These are phyloP conservation scores for Schmidtea mediterranea DNA, from an alignment of 1,140 invertebrate species.

Conservation along the genomic window DNA sequence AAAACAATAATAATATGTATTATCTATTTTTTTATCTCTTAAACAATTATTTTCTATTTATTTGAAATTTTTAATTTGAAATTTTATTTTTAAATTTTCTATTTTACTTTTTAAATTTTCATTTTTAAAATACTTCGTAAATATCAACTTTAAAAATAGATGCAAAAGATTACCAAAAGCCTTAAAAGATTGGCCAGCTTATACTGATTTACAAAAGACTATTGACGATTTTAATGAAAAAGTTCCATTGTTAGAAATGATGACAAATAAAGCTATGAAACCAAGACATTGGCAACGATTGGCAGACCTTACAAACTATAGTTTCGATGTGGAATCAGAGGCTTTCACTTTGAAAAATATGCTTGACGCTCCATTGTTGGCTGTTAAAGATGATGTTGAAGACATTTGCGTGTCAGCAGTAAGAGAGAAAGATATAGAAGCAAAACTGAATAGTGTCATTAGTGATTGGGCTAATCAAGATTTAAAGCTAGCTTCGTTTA, in stretches of 20 bases:
- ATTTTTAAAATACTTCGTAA: no score
- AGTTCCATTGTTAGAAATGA: conserved; percentile 66
- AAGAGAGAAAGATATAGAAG: conserved; percentile 92
- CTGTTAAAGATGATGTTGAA: conserved; percentile 85
- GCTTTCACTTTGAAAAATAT: conserved; percentile 79
- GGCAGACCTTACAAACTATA: conserved; percentile 58
- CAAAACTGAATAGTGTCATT: conserved; percentile 67
- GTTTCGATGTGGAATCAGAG: conserved; percentile 67
- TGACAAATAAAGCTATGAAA: conserved; percentile 92
- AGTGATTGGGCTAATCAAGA: conserved; percentile 71
- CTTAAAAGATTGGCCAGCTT: conserved; percentile 82
- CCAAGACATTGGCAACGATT: conserved; percentile 76
- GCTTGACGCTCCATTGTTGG: conserved; percentile 62
- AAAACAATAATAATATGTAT: no score
- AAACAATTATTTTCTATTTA: no score
- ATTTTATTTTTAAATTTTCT: no score
- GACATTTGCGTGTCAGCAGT: conserved; percentile 90
- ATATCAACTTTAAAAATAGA: no score
- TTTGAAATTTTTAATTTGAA: no score
- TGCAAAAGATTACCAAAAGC: conserved; percentile 57
- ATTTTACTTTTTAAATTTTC: no score
- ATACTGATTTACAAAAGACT: conserved; percentile 67
- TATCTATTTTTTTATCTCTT: no score
- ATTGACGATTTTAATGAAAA: conserved; percentile 91
- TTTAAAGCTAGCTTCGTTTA: conserved; percentile 70